These are phyloP conservation scores for Amiota communis DNA, from an alignment of 2,888 invertebrate species.

Conservation along the genomic window DNA sequence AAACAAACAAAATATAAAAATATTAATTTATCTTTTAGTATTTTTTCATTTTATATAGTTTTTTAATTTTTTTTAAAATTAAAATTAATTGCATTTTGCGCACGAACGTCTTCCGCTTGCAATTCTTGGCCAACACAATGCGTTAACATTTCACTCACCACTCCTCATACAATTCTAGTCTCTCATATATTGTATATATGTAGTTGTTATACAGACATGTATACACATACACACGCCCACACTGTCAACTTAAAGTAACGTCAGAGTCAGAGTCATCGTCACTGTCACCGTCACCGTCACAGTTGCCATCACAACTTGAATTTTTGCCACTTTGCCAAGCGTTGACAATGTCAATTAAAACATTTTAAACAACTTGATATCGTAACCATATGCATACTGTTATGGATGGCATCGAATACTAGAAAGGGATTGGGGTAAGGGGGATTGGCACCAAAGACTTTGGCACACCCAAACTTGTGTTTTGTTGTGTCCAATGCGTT, in stretches of 20 bases:
- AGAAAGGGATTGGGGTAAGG: too few relatives aligned
- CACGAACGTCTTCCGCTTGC: constrained; percentile 7
- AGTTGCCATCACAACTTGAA: background rate
- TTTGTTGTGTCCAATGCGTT: too few relatives aligned
- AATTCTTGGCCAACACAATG: constrained; percentile 2
- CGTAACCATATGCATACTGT: background rate
- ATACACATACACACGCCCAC: background rate
- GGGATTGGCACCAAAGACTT: too few relatives aligned
- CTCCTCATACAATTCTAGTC: background rate
- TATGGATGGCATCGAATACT: too few relatives aligned
- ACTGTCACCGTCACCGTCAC: background rate
- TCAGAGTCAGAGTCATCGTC: background rate
- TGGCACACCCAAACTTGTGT: background rate
- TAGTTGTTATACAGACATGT: too few relatives aligned
- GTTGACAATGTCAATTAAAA: constrained; percentile 27
- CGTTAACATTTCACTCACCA: background rate
- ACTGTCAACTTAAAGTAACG: background rate
- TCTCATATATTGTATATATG: too few relatives aligned
- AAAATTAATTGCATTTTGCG: constrained; percentile 14
- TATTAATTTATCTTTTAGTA: background rate
- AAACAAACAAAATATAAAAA: background rate
- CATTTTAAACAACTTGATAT: constrained; percentile 17
- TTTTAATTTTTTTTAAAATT: background rate
- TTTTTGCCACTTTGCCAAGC: background rate
- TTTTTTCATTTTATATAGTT: too few relatives aligned